These are phyloP conservation scores for Aramus guarauna DNA, from an alignment of 2,113 vertebrate species.

Conservation along the genomic window DNA sequence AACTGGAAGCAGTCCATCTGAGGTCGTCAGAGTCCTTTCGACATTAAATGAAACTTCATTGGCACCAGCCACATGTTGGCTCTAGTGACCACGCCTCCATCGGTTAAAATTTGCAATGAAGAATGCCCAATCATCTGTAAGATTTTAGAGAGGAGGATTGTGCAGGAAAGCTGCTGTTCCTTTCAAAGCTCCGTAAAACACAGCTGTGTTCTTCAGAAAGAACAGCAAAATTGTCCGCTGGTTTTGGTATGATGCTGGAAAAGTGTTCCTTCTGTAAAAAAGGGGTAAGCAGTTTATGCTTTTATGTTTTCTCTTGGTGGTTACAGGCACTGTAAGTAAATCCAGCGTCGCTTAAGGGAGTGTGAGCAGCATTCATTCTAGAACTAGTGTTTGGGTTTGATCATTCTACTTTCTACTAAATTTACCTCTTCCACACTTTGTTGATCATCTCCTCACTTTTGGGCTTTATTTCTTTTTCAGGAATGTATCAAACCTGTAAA, in stretches of 20 bases:
- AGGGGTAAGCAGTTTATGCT: neutral
- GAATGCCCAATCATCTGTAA: neutral
- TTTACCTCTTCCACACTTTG: neutral
- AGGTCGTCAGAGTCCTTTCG: neutral
- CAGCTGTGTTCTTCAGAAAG: neutral
- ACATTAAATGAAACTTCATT: neutral
- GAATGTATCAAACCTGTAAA: conserved; percentile 92
- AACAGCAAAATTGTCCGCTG: neutral
- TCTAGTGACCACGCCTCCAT: neutral
- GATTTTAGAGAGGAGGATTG: neutral
- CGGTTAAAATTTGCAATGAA: neutral
- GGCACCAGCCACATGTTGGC: neutral
- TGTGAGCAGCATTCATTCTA: rapidly evolving
- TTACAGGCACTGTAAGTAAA: neutral
- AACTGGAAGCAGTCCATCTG: neutral
- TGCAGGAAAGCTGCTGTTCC: neutral
- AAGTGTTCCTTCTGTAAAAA: neutral
- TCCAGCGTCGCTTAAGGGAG: neutral
- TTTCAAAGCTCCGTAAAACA: neutral
- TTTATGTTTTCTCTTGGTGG: rapidly evolving
- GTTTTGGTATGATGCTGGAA: neutral
- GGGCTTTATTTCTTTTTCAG: conserved; percentile 61
- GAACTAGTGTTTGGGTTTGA: neutral
- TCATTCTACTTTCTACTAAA: neutral
- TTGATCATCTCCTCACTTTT: neutral